Conservation (phyloP, 1,140 invertebrate genomes). For the Caenorhabditis tropicalis region DNA sequence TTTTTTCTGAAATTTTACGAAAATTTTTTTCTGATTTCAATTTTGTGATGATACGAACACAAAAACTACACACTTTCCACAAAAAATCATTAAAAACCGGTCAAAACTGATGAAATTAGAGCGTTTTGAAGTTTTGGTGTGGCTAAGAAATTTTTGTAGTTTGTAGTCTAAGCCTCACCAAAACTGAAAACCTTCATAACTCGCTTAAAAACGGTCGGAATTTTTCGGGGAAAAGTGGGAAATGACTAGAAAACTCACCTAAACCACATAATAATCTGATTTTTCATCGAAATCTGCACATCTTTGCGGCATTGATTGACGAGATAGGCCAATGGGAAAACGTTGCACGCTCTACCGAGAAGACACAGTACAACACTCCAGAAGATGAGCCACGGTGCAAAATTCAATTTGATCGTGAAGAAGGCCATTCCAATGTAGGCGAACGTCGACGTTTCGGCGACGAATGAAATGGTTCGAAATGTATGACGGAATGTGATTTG, state of each 20-base stretch:
- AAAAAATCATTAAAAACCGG: background rate
- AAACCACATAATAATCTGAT: slow-evolving; percentile 99
- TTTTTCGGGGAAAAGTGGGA: background rate
- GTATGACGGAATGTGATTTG: slow-evolving; percentile 99
- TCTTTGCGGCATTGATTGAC: slow-evolving; percentile 86
- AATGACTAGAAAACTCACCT: slow-evolving; percentile 77
- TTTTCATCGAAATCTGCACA: slow-evolving; percentile 94
- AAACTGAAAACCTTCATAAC: background rate
- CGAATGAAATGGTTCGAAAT: slow-evolving; percentile 94
- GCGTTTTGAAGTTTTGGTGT: background rate
- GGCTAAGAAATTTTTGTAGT: background rate
- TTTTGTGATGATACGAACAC: too few relatives aligned
- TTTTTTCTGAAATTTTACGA: too few relatives aligned
- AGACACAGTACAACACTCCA: slow-evolving; percentile 91
- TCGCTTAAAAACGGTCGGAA: background rate
- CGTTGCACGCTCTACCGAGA: slow-evolving; percentile 91
- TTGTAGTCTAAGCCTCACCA: too few relatives aligned
- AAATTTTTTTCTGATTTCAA: too few relatives aligned
- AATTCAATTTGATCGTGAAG: slow-evolving; percentile 86
- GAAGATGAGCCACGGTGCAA: slow-evolving; percentile 82
- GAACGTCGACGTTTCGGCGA: slow-evolving; percentile 98
- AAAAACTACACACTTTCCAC: too few relatives aligned
- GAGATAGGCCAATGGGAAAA: slow-evolving; percentile 90
- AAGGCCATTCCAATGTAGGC: slow-evolving; percentile 96
- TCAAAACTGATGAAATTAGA: background rate